phyloP scores from a whole-genome alignment of 2,113 vertebrate species.

The Carassius auratus region DNA sequence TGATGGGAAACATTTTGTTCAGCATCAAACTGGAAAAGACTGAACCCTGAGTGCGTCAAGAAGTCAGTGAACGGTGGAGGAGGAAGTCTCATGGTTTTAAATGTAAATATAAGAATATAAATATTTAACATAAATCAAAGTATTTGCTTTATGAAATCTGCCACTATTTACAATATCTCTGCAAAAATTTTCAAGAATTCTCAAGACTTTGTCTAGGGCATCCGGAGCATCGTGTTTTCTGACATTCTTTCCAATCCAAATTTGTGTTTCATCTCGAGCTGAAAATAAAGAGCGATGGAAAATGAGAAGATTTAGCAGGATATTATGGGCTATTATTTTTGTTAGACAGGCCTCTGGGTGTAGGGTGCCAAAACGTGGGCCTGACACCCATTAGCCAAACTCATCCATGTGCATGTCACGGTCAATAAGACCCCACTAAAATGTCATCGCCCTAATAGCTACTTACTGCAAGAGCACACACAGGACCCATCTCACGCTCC shows the following conservation, averaged over 20 bases:
- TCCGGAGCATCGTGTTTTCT: neutral
- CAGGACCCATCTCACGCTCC: constrained; percentile 41
- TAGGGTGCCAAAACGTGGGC: constrained; percentile 24
- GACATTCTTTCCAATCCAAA: neutral
- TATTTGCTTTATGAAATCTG: too few relatives aligned
- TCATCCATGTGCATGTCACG: constrained; percentile 37
- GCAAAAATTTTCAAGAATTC: too few relatives aligned
- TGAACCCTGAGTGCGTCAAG: too few relatives aligned
- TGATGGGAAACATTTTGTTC: too few relatives aligned
- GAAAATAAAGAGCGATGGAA: neutral
- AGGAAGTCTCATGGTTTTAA: too few relatives aligned
- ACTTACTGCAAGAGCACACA: constrained; percentile 24
- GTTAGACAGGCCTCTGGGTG: constrained; percentile 19
- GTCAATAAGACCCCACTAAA: constrained; percentile 47
- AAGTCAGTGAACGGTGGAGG: too few relatives aligned
- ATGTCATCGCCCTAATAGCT: constrained; percentile 42
- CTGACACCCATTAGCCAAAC: constrained; percentile 36
- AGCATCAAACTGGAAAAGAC: too few relatives aligned
- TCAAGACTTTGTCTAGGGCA: neutral
- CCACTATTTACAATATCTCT: too few relatives aligned
- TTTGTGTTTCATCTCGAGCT: neutral
- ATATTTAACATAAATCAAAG: too few relatives aligned
- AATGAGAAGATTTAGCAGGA: neutral
- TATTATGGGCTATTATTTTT: constrained; percentile 17
- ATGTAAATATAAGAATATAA: too few relatives aligned